These are phyloP conservation scores for Achroia grisella DNA, from an alignment of 1,140 invertebrate genomes.

Conservation along the genomic window DNA sequence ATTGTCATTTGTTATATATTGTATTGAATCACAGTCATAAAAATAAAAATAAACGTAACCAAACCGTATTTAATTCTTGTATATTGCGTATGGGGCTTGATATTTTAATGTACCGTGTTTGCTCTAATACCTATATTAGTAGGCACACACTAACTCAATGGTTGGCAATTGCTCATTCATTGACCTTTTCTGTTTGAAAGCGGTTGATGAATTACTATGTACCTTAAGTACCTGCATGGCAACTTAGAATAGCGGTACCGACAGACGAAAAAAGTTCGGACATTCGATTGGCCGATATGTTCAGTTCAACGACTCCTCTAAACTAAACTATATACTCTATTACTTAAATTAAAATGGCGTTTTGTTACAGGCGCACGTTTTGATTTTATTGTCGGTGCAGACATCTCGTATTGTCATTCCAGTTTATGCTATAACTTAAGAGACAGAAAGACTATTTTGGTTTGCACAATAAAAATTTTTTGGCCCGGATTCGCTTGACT, in stretches of 20 bases:
- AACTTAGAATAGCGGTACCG: constrained; percentile 19
- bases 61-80: too few relatives aligned
- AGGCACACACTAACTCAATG: too few relatives aligned
- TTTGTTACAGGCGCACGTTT: constrained; percentile 28
- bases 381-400: constrained; percentile 34
- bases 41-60: too few relatives aligned
- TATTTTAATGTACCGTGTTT: too few relatives aligned
- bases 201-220: constrained; percentile 8
- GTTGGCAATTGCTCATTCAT: constrained; percentile 2
- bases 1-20: too few relatives aligned
- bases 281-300: constrained; percentile 15
- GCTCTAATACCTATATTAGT: too few relatives aligned
- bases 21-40: too few relatives aligned
- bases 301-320: constrained; percentile 34
- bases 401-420: constrained; percentile 4
- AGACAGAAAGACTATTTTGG: constrained; percentile 22
- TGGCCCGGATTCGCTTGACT: constrained; percentile 49
- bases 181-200: constrained; percentile 9
- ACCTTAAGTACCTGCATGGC: not conserved
- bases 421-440: constrained; percentile 16
- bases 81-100: too few relatives aligned
- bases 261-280: constrained; percentile 25
- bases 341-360: constrained; percentile 47
- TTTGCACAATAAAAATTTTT: constrained; percentile 7
- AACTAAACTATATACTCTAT: constrained; percentile 20